Percentiles rank a stretch among this genome's conserved stretches.
phyloP scores from a whole-genome alignment of 2,113 vertebrate genomes.

The Thymallus thymallus region DNA sequence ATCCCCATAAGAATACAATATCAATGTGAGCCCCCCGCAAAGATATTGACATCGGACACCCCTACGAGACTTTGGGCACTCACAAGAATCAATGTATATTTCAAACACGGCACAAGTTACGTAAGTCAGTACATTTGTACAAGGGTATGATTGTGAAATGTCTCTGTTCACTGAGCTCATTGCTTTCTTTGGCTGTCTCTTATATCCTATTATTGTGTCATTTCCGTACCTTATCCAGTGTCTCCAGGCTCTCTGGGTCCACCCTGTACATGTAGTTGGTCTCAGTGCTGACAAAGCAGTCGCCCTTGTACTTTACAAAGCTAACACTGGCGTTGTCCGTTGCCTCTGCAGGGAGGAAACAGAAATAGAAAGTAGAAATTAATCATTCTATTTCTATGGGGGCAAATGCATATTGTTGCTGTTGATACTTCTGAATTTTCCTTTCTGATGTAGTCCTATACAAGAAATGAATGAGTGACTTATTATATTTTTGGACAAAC shows the following conservation, averaged over 20 bases:
- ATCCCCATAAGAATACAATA: no score
- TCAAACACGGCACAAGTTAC: neutral
- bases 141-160: neutral
- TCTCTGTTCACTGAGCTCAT: neutral
- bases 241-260: constrained; percentile 81
- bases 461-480: neutral
- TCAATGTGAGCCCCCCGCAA: no score
- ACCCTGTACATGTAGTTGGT: constrained; percentile 85
- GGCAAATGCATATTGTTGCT: no score
- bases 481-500: neutral
- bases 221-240: constrained; percentile 85
- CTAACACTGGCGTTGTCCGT: constrained; percentile 88
- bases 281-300: constrained; percentile 90
- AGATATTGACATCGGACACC: no score
- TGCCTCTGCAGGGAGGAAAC: constrained; percentile 68
- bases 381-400: neutral
- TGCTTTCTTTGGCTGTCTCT: neutral
- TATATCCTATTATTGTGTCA: no score
- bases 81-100: no score
- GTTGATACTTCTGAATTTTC: no score
- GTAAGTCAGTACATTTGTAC: neutral
- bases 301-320: constrained; percentile 85
- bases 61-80: no score
- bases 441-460: no score
- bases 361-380: neutral